A percentile compares a stretch with the other conserved stretches of the same genome.
Evolutionary conservation across 1,140 invertebrate genomes (phyloP).

Genomic region (Anagrus nilaparvatae): DNA sequence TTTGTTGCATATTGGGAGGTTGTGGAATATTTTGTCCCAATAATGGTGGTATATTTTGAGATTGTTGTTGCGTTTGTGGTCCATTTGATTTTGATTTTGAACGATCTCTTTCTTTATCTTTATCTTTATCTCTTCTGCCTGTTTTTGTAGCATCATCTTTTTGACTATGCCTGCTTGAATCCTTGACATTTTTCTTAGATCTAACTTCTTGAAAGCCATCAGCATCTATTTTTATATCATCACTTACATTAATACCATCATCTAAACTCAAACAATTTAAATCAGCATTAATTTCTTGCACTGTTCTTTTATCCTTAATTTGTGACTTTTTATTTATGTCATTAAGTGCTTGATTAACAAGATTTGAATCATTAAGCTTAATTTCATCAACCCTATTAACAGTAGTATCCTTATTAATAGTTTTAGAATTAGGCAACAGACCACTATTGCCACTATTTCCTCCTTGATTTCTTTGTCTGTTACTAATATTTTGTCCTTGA

Average conservation of each 20-base stretch:
- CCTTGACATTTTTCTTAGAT: constrained; percentile 66
- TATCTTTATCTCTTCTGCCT: constrained; percentile 35
- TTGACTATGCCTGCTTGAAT: constrained; percentile 42
- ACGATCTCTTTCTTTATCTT: constrained; percentile 35
- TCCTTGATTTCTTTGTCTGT: constrained; percentile 30
- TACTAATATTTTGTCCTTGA: constrained; percentile 29
- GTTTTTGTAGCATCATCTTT: constrained; percentile 42
- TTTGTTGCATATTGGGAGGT: constrained; percentile 28
- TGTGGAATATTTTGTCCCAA: constrained; percentile 42
- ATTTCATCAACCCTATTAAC: constrained; percentile 51
- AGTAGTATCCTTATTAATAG: constrained; percentile 35
- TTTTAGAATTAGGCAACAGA: constrained; percentile 19
- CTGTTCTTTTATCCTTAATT: constrained; percentile 22
- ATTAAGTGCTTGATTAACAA: constrained; percentile 48
- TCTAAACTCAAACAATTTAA: constrained; percentile 37
- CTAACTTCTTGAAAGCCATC: constrained; percentile 83
- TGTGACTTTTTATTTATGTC: constrained; percentile 42
- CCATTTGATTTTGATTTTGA: constrained; percentile 35
- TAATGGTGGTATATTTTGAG: constrained; percentile 38
- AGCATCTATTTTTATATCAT: constrained; percentile 42
- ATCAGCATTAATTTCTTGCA: constrained; percentile 36
- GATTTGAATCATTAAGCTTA: constrained; percentile 45
- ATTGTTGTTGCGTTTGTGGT: constrained; percentile 20
- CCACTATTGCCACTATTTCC: constrained; percentile 23
- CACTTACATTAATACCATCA: constrained; percentile 20